A percentile compares a stretch with the other conserved stretches of the same genome.
phyloP scores from a whole-genome alignment of 2,113 vertebrate species.

The Quiscalus mexicanus region DNA sequence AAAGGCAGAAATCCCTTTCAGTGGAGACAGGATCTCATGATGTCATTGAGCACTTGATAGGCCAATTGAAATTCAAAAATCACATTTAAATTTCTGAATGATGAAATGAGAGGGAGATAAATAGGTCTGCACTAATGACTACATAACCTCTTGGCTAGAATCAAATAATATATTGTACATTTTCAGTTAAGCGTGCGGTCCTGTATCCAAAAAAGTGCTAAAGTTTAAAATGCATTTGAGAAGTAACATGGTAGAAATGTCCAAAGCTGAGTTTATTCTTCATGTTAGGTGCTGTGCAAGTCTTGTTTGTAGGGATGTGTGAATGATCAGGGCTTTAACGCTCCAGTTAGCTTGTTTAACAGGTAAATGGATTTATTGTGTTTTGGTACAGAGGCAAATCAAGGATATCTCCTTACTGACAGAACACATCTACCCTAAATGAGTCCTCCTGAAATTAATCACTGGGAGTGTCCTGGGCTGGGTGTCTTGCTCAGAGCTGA shows the following conservation, averaged over 20 bases:
- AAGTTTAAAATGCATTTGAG: not conserved
- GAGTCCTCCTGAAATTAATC: not conserved
- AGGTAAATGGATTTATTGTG: not conserved
- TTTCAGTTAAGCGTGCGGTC: not conserved
- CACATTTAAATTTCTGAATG: slow-evolving; percentile 27
- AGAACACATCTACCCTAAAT: not conserved
- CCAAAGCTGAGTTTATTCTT: not conserved
- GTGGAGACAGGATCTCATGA: slow-evolving; percentile 13
- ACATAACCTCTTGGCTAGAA: slow-evolving; percentile 1
- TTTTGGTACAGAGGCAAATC: not conserved
- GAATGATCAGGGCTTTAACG: not conserved
- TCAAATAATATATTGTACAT: not conserved
- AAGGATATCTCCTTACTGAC: not conserved
- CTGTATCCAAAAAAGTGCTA: not conserved
- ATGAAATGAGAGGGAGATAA: slow-evolving; percentile 33
- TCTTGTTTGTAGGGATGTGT: not conserved
- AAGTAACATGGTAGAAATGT: not conserved
- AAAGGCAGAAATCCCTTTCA: slow-evolving; percentile 14
- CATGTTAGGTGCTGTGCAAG: not conserved
- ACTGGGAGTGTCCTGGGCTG: not conserved
- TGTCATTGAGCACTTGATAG: slow-evolving; percentile 30
- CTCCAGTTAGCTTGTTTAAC: not conserved
- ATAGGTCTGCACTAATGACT: not conserved
- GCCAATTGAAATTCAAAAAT: slow-evolving; percentile 39
- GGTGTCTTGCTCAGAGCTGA: not conserved